A percentile compares a stretch with the other conserved stretches of the same genome.
phyloP scores from a whole-genome alignment of 2,888 invertebrate genomes.

The Pterostichus niger region DNA sequence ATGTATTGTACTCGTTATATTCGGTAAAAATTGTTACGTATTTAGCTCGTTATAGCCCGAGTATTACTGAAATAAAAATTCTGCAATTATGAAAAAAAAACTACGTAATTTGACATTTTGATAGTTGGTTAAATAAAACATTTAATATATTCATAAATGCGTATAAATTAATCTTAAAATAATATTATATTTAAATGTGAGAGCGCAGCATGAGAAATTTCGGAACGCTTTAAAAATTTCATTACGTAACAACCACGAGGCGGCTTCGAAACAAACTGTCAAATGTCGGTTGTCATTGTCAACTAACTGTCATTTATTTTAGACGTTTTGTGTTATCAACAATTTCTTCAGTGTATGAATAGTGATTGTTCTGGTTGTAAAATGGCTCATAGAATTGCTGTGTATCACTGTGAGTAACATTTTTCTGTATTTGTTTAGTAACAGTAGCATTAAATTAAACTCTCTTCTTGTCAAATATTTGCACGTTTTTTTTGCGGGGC shows the following conservation, averaged over 20 bases:
- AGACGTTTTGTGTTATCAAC: slow-evolving; percentile 47
- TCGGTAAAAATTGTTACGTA: no score
- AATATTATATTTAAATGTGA: no score
- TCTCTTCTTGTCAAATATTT: slow-evolving; percentile 17
- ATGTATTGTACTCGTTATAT: no score
- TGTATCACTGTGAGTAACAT: slow-evolving; percentile 59
- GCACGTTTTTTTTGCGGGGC: neutral
- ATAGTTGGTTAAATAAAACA: no score
- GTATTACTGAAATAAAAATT: neutral
- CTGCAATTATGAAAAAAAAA: neutral
- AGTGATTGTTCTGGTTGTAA: slow-evolving; percentile 32
- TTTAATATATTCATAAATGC: no score
- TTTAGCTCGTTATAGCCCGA: no score
- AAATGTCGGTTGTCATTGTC: slow-evolving; percentile 64
- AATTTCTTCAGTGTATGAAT: slow-evolving; percentile 10
- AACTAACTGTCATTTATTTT: slow-evolving; percentile 61
- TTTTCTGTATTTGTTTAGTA: slow-evolving; percentile 48
- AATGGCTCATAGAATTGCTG: slow-evolving; percentile 54
- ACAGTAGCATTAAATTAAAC: neutral
- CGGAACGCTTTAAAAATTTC: neutral
- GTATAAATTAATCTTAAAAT: no score
- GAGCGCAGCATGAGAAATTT: no score
- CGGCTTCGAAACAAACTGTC: slow-evolving; percentile 50
- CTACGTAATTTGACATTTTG: no score
- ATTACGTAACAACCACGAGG: slow-evolving; percentile 47